phyloP scores from a whole-genome alignment of 2,797 vertebrate genomes.

The Hyperoplus immaculatus region DNA sequence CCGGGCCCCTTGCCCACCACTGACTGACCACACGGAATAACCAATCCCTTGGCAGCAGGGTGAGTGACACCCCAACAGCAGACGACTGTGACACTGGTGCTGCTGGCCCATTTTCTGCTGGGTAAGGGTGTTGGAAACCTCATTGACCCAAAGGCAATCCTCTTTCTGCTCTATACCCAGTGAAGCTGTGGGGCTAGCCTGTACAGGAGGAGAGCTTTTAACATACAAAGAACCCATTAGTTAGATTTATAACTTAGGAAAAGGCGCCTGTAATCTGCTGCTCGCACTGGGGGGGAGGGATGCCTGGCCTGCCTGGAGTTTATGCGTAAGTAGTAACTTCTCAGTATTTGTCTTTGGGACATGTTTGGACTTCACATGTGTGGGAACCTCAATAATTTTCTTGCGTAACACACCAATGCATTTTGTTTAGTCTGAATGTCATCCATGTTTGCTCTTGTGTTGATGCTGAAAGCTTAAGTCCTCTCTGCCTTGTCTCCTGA shows the following conservation, averaged over 20 bases:
- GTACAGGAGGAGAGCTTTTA: conserved; percentile 51
- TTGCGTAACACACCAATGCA: not conserved
- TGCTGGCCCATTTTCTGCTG: conserved; percentile 52
- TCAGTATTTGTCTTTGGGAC: not conserved
- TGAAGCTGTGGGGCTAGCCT: conserved; percentile 49
- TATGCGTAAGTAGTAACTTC: conserved; percentile 72
- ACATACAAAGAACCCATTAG: conserved; percentile 7
- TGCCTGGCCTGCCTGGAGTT: conserved; percentile 76
- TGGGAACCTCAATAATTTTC: not conserved
- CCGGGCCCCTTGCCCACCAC: conserved; percentile 69
- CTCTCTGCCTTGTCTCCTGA: conserved; percentile 60
- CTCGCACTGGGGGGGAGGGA: conserved; percentile 64
- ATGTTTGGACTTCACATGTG: not conserved
- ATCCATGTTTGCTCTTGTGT: conserved; percentile 9
- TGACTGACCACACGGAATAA: conserved; percentile 64
- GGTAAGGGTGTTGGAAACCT: conserved; percentile 60
- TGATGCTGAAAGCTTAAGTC: conserved; percentile 22
- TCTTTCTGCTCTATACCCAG: conserved; percentile 40
- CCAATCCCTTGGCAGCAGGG: conserved; percentile 68
- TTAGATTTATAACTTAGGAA: not conserved
- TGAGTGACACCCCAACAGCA: conserved; percentile 62
- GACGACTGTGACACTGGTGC: conserved; percentile 55
- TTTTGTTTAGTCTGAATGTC: not conserved
- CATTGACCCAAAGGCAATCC: conserved; percentile 54
- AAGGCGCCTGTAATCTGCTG: conserved; percentile 34